Evolutionary conservation across 2,888 invertebrate species (phyloP).

Genomic region (Linnaemya vulpina): DNA sequence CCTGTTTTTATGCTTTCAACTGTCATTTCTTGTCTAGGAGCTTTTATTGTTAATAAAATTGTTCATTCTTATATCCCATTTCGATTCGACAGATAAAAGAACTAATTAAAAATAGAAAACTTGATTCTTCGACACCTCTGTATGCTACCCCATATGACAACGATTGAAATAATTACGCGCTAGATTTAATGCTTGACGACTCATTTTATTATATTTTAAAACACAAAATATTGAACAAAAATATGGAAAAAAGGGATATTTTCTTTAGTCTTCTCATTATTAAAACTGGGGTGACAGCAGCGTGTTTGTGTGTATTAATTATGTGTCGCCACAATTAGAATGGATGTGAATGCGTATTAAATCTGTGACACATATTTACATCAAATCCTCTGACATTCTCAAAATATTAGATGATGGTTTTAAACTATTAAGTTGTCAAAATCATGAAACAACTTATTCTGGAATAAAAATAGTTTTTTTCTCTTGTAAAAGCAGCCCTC

Average conservation of each 20-base stretch:
- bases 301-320: not conserved
- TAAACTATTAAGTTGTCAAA: slow-evolving; percentile 72
- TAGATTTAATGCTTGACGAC: slow-evolving; percentile 77
- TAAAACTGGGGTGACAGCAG: slow-evolving; percentile 21
- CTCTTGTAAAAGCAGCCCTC: slow-evolving; percentile 7
- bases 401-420: slow-evolving; percentile 65
- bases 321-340: slow-evolving; percentile 66
- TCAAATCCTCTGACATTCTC: slow-evolving; percentile 45
- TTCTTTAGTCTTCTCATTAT: slow-evolving; percentile 36
- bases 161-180: slow-evolving; percentile 80
- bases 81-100: too few relatives aligned
- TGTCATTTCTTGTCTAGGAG: too few relatives aligned
- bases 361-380: slow-evolving; percentile 75
- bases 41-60: too few relatives aligned
- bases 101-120: too few relatives aligned
- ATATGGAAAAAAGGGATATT: slow-evolving; percentile 41
- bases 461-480: slow-evolving; percentile 14
- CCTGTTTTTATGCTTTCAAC: too few relatives aligned
- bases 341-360: slow-evolving; percentile 64
- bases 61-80: too few relatives aligned
- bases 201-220: slow-evolving; percentile 63
- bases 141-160: slow-evolving; percentile 76
- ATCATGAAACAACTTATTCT: slow-evolving; percentile 56
- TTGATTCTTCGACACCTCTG: slow-evolving; percentile 22
- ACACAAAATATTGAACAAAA: slow-evolving; percentile 19